Evolutionary conservation across 2,888 invertebrate species (phyloP).

Genomic region (Lysandra bellargus): DNA sequence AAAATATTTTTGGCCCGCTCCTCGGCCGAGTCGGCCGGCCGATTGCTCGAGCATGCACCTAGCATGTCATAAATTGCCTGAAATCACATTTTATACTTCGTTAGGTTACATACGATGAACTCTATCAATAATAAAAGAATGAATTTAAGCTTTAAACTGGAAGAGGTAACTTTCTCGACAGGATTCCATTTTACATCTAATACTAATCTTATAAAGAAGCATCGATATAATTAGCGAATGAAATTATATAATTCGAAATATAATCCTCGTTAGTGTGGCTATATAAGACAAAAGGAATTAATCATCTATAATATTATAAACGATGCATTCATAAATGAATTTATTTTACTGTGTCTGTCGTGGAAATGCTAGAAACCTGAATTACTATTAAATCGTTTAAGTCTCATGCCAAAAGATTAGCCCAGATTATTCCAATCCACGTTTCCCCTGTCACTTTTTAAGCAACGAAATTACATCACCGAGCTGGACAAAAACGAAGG

Average conservation of each 20-base stretch:
- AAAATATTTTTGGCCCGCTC: constrained; percentile 99
- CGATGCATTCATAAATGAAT: not conserved
- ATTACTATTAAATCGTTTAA: not conserved
- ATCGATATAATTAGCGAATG: not conserved
- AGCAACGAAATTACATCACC: not conserved
- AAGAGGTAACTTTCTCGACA: not conserved
- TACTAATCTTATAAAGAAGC: not conserved
- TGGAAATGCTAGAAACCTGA: not conserved
- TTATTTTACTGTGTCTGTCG: not conserved
- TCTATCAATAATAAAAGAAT: not conserved
- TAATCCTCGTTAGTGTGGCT: not conserved
- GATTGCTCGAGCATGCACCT: constrained; percentile 96
- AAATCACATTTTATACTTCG: constrained; percentile 38
- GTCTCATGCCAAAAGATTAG: not conserved
- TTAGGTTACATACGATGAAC: not conserved
- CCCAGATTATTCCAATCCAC: not conserved
- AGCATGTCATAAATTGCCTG: constrained; percentile 99
- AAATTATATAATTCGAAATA: not conserved
- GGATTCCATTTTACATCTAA: not conserved
- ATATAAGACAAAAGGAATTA: not conserved
- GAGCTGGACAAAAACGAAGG: not conserved
- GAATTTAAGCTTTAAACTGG: not conserved
- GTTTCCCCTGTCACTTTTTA: not conserved
- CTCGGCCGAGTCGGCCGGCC: constrained; percentile 97
- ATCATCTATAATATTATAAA: not conserved